phyloP scores from a whole-genome alignment of 2,888 invertebrate species.

The Aporophyla lueneburgensis region DNA sequence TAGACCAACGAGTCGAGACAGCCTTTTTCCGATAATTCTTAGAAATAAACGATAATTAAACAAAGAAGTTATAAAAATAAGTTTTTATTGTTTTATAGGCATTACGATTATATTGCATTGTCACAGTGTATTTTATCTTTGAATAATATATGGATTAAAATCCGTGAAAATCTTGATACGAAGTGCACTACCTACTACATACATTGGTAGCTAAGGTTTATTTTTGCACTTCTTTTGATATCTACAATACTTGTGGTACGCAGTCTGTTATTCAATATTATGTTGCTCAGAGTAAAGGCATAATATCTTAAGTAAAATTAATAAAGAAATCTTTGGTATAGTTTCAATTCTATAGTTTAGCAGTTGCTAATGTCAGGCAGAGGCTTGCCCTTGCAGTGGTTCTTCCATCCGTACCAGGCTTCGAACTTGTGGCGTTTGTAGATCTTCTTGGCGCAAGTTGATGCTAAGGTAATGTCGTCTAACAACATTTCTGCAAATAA shows the following conservation, averaged over 20 bases:
- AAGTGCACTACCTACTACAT: background rate
- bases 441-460: conserved; percentile 82
- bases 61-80: background rate
- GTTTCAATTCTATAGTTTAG: conserved; percentile 44
- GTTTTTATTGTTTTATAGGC: conserved; percentile 27
- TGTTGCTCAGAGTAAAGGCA: background rate
- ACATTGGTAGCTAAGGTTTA: background rate
- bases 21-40: conserved; percentile 2
- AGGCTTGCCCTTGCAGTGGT: conserved; percentile 73
- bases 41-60: conserved; percentile 25
- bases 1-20: too few species aligned
- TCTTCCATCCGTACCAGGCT: conserved; percentile 83
- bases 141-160: background rate
- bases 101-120: background rate
- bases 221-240: background rate
- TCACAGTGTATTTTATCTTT: background rate
- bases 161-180: background rate
- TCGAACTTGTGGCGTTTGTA: conserved; percentile 78
- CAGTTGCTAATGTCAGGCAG: conserved; percentile 79
- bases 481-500: conserved; percentile 75
- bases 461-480: conserved; percentile 82
- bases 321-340: conserved; percentile 32
- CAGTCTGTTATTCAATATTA: background rate
- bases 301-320: background rate
- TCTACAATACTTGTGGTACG: background rate